Percentiles rank a stretch among this genome's conserved stretches.
Conservation (phyloP, 1,140 invertebrate species). For the Drosophila erecta region DNA sequence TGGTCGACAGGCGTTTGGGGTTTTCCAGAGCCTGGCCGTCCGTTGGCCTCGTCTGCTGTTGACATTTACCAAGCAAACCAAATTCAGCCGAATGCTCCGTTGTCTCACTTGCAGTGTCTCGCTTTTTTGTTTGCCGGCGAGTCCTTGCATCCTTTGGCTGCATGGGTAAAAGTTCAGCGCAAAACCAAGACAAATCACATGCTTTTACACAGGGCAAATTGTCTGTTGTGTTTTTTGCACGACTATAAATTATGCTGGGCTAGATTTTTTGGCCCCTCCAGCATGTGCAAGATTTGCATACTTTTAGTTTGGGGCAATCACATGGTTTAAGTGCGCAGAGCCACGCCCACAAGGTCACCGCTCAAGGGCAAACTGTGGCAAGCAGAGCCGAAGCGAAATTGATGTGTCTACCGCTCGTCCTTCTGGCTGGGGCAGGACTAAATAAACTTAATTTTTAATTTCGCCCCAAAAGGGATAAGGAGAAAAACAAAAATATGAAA, state of each 20-base stretch:
- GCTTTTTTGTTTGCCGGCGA: slow-evolving; percentile 8
- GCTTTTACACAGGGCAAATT: slow-evolving; percentile 79
- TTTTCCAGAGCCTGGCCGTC: slow-evolving; percentile 15
- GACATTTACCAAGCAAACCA: slow-evolving; percentile 70
- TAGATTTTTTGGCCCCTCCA: neutral
- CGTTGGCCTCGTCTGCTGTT: slow-evolving; percentile 69
- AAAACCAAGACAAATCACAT: slow-evolving; percentile 80
- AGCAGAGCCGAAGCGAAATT: slow-evolving; percentile 6
- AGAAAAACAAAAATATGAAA: slow-evolving; percentile 48
- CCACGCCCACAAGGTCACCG: slow-evolving; percentile 66
- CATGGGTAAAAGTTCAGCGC: slow-evolving; percentile 57
- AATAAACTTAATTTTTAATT: slow-evolving; percentile 77
- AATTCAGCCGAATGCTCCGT: slow-evolving; percentile 24
- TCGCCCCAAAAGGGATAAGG: slow-evolving; percentile 21
- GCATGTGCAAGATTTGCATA: slow-evolving; percentile 75
- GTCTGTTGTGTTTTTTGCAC: slow-evolving; percentile 63
- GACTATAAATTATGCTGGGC: slow-evolving; percentile 74
- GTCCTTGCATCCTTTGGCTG: slow-evolving; percentile 11
- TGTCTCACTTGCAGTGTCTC: slow-evolving; percentile 18
- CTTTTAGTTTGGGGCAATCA: slow-evolving; percentile 50
- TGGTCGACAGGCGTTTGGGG: slow-evolving; percentile 74
- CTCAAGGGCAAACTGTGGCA: slow-evolving; percentile 59
- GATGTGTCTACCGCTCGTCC: slow-evolving; percentile 27
- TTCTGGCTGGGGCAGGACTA: slow-evolving; percentile 21
- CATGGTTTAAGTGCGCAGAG: slow-evolving; percentile 12